Base-by-base conservation (phyloP, 2,888 invertebrate genomes). In the Microdon myrmicae region DNA sequence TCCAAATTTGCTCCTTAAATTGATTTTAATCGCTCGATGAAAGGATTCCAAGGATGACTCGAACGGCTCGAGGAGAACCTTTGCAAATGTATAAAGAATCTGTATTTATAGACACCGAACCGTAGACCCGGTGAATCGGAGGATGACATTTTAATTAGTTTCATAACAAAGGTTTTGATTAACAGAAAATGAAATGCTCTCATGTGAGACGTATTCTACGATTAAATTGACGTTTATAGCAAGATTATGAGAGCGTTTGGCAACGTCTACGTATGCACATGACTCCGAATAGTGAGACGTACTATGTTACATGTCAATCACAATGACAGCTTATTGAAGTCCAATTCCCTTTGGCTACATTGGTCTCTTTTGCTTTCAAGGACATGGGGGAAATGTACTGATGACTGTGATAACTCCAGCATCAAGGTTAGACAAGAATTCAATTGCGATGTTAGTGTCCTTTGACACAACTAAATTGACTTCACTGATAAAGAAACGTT, bases 11-110 rank as follows among this genome's bases (percentile, higher is more conserved):
- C 58, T 56, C 45, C 43, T 37, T 58, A 53, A 64, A 47, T 47
- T 58, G 64, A 64, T 64, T 64, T 64, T 64, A 64, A 64, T 64
- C 58, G 19, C 64, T 37, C 26, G 37, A 53, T 58, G 20, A 53
- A 51, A 53, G 37, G 47, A 45, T 14, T 16, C 29, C 10, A 45
- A 45, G 38, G 34, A 35, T 35, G 22, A n/a, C 2, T 9, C n/a
- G 16, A 28, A 32, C 32, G 14, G 14, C 9, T 37, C 38, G 29
- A 19, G 12, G 34, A 14, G 32, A 9, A 8, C 37, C 28, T 39
- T 17, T n/a, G 37, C 19, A 29, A 8, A 20, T 32, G 20, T 14
- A 22, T 14, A 13, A 9, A 22, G 23, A 7, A 3, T 23, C n/a
- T 44, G 12, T 37, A 4, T 25, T 19, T 9, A 4, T 14, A 3